phyloP scores from a whole-genome alignment of 2,113 vertebrate genomes.

The Anas platyrhynchos region DNA sequence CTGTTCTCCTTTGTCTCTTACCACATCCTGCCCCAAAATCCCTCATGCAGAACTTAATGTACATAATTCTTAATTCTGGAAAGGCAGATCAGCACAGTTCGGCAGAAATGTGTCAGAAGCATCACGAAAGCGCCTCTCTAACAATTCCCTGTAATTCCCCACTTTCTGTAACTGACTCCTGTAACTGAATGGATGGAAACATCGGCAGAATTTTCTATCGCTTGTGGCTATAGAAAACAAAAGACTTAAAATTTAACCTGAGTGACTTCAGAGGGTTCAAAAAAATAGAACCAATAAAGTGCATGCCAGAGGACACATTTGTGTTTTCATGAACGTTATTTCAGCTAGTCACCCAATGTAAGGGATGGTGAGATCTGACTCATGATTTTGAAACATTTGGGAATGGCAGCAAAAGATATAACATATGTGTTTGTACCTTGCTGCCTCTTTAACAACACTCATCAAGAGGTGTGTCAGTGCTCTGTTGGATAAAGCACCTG shows the following conservation, averaged over 20 bases:
- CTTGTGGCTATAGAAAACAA: neutral
- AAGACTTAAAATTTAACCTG: constrained; percentile 18
- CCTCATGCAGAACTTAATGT: neutral
- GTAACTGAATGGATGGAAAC: neutral
- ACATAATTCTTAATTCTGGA: neutral
- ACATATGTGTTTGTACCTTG: neutral
- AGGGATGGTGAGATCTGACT: neutral
- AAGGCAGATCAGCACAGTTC: neutral
- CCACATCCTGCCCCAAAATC: neutral
- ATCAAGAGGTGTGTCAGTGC: neutral
- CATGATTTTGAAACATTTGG: neutral
- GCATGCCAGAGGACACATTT: neutral
- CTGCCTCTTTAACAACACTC: neutral
- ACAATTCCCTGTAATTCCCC: neutral
- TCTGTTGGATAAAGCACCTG: neutral
- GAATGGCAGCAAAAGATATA: neutral
- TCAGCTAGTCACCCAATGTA: neutral
- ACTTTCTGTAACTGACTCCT: neutral
- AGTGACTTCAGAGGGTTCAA: neutral
- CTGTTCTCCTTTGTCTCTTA: neutral
- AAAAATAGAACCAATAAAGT: neutral
- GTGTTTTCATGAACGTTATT: neutral
- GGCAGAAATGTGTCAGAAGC: neutral
- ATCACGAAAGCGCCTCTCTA: neutral
- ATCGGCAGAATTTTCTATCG: neutral